phyloP scores from a whole-genome alignment of 2,113 vertebrate genomes.

The Lampris megalopsis region DNA sequence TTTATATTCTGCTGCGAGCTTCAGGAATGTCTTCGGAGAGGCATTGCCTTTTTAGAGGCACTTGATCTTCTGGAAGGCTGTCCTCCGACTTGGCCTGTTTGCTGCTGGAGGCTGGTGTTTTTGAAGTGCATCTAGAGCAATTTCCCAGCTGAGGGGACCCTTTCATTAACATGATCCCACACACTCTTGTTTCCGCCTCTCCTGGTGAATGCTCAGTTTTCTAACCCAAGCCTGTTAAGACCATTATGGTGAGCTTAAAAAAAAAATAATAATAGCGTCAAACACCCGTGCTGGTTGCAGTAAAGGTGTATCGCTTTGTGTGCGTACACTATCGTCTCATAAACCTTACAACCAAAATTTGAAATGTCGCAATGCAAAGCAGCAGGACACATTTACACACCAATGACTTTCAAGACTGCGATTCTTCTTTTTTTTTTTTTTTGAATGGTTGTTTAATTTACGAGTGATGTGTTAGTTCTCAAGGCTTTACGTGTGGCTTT shows the following conservation, averaged over 20 bases:
- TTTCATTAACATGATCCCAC: slow-evolving; percentile 39
- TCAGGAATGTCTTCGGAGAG: slow-evolving; percentile 51
- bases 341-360: not conserved
- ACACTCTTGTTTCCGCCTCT: slow-evolving; percentile 31
- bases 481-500: slow-evolving; percentile 19
- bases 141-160: slow-evolving; percentile 22
- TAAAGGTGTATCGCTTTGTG: slow-evolving; percentile 1
- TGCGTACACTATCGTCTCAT: not conserved
- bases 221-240: slow-evolving; percentile 35
- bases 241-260: slow-evolving; percentile 9
- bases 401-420: too few species aligned
- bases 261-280: not conserved
- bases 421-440: slow-evolving; percentile 1
- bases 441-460: slow-evolving; percentile 65
- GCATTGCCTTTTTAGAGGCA: slow-evolving; percentile 9
- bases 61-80: slow-evolving; percentile 23
- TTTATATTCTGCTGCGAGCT: slow-evolving; percentile 18
- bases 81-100: slow-evolving; percentile 30
- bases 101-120: slow-evolving; percentile 35
- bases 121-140: slow-evolving; percentile 39
- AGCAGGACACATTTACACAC: too few species aligned
- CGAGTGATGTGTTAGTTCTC: slow-evolving; percentile 37
- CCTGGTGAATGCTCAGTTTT: slow-evolving; percentile 24
- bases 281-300: slow-evolving; percentile 13
- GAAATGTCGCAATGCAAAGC: not conserved